A percentile compares a stretch with the other conserved stretches of the same genome.
phyloP scores from a whole-genome alignment of 1,140 invertebrate species.

The Eriocheir sinensis region DNA sequence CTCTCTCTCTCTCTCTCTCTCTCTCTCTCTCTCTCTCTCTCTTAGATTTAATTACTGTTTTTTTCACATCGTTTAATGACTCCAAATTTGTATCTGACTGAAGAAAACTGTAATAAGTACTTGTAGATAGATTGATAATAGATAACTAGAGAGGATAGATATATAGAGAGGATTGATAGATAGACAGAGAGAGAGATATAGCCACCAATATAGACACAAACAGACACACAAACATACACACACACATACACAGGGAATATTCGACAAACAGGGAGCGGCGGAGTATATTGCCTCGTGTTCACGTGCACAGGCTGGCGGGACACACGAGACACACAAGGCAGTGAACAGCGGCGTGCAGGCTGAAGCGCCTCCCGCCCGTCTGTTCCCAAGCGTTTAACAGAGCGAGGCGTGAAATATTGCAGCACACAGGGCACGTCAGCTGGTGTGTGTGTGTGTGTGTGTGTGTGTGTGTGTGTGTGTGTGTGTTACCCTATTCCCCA shows the following conservation, averaged over 20 bases:
- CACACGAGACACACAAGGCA: background rate
- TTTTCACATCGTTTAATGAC: too few relatives aligned
- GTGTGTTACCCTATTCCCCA: background rate
- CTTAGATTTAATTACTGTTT: background rate
- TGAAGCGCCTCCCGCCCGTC: background rate
- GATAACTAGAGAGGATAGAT: too few relatives aligned
- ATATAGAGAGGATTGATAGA: background rate
- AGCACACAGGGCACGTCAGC: constrained; percentile 7
- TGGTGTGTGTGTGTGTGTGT: background rate
- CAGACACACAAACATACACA: background rate
- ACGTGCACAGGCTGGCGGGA: background rate
- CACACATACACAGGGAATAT: background rate
- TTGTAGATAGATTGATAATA: too few relatives aligned
- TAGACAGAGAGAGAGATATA: background rate
- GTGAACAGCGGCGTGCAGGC: background rate
- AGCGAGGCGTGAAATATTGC: constrained; percentile 2
- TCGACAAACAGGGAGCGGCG: background rate
- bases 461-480: background rate
- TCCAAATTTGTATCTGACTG: too few relatives aligned
- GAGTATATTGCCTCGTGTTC: background rate
- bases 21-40: background rate
- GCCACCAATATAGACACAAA: background rate
- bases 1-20: background rate
- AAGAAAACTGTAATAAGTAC: too few relatives aligned
- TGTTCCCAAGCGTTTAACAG: constrained; percentile 23